Evolutionary conservation across 2,113 vertebrate genomes (phyloP), one percentile per base, ranked within the genome.

Genomic region (Malurus melanocephalus): DNA sequence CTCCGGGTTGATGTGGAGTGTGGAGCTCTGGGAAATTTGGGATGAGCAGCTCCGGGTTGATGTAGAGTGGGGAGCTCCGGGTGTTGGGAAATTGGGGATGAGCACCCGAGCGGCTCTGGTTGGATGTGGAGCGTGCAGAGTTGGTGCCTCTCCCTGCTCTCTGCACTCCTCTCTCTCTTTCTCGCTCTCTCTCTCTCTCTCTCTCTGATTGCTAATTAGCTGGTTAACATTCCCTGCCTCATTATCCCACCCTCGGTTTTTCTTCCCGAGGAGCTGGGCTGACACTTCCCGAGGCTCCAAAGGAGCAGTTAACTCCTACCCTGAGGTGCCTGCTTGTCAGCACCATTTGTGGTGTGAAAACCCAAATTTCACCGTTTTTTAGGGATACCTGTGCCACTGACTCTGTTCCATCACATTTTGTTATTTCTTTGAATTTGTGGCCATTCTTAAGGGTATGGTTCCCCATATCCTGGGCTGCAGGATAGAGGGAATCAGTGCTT

Each of bases 311-410:
- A 28, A 52, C 94, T 65, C 89, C 59, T 53, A 0, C 1, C 0
- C 40, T 49, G 24, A 4, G 16, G 13, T 3, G 3, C 51, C 30
- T 4, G 6, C 7, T 78, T 7, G 28, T 21, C 62, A 24, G 5
- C n/a, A 32, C 17, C 22, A 1, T 35, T 55, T 9, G 21, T 9
- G 38, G 30, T 42, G 42, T 48, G 77, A 11, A 38, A 57, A 15
- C 3, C 26, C 21, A 3, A 49, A 12, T 15, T 2, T 1, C 3
- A 1, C 12, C 14, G 0, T 10, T 17, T 33, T 62, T 56, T 51
- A 7, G 71, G 45, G 28, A 16, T 10, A 3, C 3, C 0, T 5
- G 1, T 1, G 22, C 2, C 3, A 2, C 2, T 23, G 6, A 2
- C n/a, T 26, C 52, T 0, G 4, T 12, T 45, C 17, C n/a, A 4